Evolutionary conservation across 2,113 vertebrate genomes (phyloP).

Genomic region (Caloenas nicobarica): DNA sequence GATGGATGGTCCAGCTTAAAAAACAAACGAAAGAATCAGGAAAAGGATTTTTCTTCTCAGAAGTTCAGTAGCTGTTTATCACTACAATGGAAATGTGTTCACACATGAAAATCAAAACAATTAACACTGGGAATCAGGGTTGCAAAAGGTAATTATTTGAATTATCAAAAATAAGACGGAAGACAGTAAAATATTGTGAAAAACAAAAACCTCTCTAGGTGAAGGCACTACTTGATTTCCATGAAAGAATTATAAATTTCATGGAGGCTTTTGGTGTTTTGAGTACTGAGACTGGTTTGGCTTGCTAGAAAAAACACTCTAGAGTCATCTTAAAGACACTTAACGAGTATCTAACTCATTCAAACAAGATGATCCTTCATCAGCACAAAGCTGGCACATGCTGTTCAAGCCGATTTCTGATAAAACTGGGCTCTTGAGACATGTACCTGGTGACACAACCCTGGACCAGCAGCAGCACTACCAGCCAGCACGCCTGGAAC

Average conservation of each 20-base stretch:
- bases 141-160: neutral
- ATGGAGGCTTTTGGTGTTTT: neutral
- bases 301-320: neutral
- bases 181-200: neutral
- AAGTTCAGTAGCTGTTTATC: neutral
- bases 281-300: neutral
- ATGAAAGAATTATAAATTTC: neutral
- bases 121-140: neutral
- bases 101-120: neutral
- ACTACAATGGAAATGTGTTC: neutral
- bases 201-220: neutral
- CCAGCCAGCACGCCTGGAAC: neutral
- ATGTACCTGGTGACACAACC: neutral
- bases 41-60: neutral
- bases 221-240: neutral
- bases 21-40: neutral
- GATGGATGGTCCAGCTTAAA: conserved; percentile 86
- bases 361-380: neutral
- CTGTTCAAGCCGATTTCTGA: neutral
- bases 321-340: neutral
- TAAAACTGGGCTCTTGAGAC: neutral
- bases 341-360: neutral
- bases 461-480: neutral
- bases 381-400: neutral
- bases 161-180: neutral